Conservation (phyloP, 2,888 invertebrate genomes). For the Leptopilina syphax region DNA sequence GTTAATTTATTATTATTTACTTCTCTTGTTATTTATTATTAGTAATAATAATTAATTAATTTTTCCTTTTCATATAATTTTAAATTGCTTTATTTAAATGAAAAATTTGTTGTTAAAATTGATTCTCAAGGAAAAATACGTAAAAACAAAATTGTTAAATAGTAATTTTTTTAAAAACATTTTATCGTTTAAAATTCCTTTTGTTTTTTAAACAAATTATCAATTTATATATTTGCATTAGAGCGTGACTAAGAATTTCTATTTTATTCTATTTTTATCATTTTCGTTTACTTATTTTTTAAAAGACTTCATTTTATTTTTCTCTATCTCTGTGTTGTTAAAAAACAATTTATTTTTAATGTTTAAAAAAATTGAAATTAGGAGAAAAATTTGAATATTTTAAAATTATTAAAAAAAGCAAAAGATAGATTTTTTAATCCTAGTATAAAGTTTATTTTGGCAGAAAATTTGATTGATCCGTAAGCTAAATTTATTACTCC, state of each 20-base stretch:
- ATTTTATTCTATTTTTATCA: conserved; percentile 11
- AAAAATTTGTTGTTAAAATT: no score
- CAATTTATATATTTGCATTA: conserved; percentile 1
- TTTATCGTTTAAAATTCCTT: no score
- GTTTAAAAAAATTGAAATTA: no score
- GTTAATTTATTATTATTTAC: no score
- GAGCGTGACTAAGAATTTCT: background rate
- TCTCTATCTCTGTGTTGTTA: background rate
- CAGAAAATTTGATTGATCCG: background rate
- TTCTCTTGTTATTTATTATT: no score
- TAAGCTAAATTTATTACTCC: conserved; percentile 1
- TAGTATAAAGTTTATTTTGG: background rate
- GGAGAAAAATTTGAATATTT: background rate
- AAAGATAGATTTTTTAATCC: background rate
- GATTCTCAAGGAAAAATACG: no score
- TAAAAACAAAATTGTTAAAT: no score
- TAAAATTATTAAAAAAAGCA: no score
- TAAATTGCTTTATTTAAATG: no score
- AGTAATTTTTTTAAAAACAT: no score
- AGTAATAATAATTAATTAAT: no score
- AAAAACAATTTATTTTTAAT: background rate
- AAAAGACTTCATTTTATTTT: background rate
- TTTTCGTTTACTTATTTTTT: background rate
- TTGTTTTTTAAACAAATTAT: conserved; percentile 2
- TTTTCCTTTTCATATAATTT: no score